Conservation (phyloP, 2,888 invertebrate species). For the Apamea sordens region DNA sequence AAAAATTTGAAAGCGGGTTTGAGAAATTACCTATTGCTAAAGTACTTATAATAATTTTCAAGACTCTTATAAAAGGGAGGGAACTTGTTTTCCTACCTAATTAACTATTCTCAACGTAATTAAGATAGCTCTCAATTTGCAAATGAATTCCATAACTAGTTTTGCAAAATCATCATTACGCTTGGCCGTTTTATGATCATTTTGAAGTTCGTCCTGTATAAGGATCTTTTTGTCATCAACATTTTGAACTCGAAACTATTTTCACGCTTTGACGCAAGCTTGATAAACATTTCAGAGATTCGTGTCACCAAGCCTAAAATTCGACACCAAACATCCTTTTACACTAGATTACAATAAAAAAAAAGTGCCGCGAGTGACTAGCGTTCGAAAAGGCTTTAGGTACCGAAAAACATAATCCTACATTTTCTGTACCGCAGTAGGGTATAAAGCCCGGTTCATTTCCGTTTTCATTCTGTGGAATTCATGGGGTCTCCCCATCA, state of each 20-base stretch:
- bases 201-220: not conserved
- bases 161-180: too few relatives aligned
- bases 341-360: constrained; percentile 1
- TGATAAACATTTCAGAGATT: constrained; percentile 4
- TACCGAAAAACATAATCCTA: not conserved
- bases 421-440: not conserved
- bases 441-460: constrained; percentile 12
- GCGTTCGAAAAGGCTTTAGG: constrained; percentile 20
- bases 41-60: not conserved
- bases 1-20: too few relatives aligned
- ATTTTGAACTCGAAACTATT: constrained; percentile 10
- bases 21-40: not conserved
- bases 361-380: not conserved
- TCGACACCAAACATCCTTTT: constrained; percentile 3
- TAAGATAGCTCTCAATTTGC: not conserved
- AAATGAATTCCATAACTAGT: not conserved
- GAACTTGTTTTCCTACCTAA: not conserved
- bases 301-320: constrained; percentile 8
- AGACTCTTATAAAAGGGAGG: not conserved
- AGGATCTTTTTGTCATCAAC: not conserved
- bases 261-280: constrained; percentile 8
- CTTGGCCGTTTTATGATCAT: not conserved
- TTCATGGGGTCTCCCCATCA: constrained; percentile 16
- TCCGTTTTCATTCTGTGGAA: constrained; percentile 13
- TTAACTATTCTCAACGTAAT: not conserved